These are phyloP conservation scores for Coleophora flavipennella DNA, from an alignment of 2,888 invertebrate genomes.

Conservation along the genomic window DNA sequence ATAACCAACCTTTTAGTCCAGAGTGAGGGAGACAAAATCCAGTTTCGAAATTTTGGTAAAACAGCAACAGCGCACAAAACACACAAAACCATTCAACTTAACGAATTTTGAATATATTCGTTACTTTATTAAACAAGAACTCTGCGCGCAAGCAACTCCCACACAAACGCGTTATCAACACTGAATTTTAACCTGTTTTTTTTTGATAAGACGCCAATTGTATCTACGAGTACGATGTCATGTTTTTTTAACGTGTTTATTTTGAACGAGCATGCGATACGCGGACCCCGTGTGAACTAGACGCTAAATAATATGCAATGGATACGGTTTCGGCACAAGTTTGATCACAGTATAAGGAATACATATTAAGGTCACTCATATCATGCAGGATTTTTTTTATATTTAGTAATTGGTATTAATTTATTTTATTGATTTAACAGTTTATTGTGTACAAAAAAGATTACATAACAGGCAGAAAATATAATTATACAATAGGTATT, in stretches of 20 bases:
- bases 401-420: too few relatives aligned
- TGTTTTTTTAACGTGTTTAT: background rate
- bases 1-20: too few relatives aligned
- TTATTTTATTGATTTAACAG: too few relatives aligned
- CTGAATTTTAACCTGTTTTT: background rate
- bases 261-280: constrained; percentile 2
- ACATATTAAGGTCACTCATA: background rate
- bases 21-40: too few relatives aligned
- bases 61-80: background rate
- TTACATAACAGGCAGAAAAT: too few relatives aligned
- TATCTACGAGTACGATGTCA: background rate
- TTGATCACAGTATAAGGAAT: constrained; percentile 1
- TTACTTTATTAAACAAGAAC: background rate
- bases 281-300: constrained; percentile 1
- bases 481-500: too few relatives aligned
- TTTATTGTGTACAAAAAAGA: too few relatives aligned
- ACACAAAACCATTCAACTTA: too few relatives aligned
- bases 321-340: background rate
- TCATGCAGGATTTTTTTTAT: too few relatives aligned
- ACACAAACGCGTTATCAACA: constrained; percentile 6
- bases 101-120: background rate
- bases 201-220: background rate
- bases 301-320: constrained; percentile 1
- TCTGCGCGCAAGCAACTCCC: background rate
- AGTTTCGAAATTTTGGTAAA: background rate